A percentile compares a stretch with the other conserved stretches of the same genome.
Evolutionary conservation across 2,888 invertebrate genomes (phyloP).

Genomic region (Athetis lepigone): DNA sequence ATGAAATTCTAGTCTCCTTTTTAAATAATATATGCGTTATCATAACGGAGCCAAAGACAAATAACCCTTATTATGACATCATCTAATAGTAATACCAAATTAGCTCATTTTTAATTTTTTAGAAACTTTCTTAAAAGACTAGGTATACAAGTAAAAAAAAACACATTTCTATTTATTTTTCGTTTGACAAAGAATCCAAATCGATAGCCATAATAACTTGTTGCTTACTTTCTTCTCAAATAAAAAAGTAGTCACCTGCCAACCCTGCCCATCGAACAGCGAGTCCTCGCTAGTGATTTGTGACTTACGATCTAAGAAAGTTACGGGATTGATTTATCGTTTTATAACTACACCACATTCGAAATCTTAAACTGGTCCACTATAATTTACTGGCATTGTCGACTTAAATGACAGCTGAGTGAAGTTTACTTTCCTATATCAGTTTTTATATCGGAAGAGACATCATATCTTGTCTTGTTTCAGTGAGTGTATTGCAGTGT

Average conservation of each 20-base stretch:
- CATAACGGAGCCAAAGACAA: too few species aligned
- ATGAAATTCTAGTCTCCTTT: too few species aligned
- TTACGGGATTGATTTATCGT: conserved; percentile 69
- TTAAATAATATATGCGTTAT: too few species aligned
- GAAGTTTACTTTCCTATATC: conserved; percentile 21
- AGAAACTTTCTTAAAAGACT: too few species aligned
- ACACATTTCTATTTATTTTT: too few species aligned
- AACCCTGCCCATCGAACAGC: conserved; percentile 55
- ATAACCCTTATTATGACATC: too few species aligned
- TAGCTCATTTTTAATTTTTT: too few species aligned
- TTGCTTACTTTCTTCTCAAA: not conserved
- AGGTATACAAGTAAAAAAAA: too few species aligned
- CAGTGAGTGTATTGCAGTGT: too few species aligned
- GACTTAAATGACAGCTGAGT: conserved; percentile 30
- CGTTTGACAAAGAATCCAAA: too few species aligned
- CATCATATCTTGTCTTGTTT: not conserved
- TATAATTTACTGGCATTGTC: conserved; percentile 52
- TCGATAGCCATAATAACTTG: too few species aligned
- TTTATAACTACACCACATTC: conserved; percentile 64
- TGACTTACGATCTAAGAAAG: conserved; percentile 69
- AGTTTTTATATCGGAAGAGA: conserved; percentile 19
- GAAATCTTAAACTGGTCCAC: conserved; percentile 57
- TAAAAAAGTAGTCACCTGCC: not conserved
- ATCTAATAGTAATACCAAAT: too few species aligned
- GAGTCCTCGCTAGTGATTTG: conserved; percentile 63